Conservation (phyloP, 30 jellyfish, hydroid and myxozoan species). For the Aurelia sp. region DNA sequence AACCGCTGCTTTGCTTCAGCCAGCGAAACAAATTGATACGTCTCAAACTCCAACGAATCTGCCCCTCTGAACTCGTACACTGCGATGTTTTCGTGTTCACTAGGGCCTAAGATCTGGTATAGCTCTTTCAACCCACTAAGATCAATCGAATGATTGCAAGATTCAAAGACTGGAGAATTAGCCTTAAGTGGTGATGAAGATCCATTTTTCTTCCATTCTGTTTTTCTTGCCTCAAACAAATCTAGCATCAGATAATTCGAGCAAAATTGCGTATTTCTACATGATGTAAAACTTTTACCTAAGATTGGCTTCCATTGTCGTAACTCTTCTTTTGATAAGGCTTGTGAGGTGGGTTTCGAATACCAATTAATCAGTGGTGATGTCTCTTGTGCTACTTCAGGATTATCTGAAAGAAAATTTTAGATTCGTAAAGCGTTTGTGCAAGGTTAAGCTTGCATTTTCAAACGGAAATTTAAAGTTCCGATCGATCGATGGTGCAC, state of each 20-base stretch:
- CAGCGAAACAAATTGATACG: not conserved
- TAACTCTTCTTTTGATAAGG: constrained; percentile 18
- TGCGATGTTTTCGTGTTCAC: not conserved
- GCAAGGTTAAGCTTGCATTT: no score
- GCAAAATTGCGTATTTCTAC: constrained; percentile 45
- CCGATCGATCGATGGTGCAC: no score
- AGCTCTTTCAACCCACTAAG: not conserved
- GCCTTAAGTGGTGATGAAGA: no score
- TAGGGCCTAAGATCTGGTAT: not conserved
- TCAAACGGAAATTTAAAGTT: no score
- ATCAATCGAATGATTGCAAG: not conserved
- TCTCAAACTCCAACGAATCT: not conserved
- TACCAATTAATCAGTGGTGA: constrained; percentile 24
- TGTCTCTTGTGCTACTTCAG: no score
- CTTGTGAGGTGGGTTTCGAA: not conserved
- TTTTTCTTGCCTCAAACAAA: constrained; percentile 47
- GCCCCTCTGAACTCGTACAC: not conserved
- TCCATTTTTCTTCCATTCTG: not conserved
- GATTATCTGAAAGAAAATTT: no score
- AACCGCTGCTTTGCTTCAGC: no score
- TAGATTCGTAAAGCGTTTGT: no score
- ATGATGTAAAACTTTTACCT: constrained; percentile 19
- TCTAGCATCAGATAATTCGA: constrained; percentile 30
- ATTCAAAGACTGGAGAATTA: not conserved
- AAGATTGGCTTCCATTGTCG: constrained; percentile 41